Evolutionary conservation across 2,888 invertebrate species (phyloP).

Genomic region (Sinopyrophorus schimmeli): DNA sequence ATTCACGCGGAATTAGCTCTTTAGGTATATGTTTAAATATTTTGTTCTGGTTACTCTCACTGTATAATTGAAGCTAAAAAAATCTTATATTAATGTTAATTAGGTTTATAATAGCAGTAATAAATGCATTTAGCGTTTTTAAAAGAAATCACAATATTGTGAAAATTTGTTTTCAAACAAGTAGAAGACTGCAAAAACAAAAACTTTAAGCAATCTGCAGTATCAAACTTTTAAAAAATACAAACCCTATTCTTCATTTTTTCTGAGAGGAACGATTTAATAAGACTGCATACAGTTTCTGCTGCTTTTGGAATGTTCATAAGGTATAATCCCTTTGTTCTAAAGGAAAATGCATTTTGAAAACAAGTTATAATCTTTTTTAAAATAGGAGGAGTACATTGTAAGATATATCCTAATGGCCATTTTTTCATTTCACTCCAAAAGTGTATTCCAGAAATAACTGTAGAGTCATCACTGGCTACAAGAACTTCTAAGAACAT

Average conservation of each 20-base stretch:
- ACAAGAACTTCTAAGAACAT: not conserved
- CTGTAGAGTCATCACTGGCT: not conserved
- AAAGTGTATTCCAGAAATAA: not conserved
- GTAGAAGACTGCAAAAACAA: too few relatives aligned
- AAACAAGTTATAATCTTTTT: constrained; percentile 41
- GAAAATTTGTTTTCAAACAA: not conserved
- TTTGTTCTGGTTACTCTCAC: constrained; percentile 57
- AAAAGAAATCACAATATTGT: not conserved
- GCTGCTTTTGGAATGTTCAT: constrained; percentile 63
- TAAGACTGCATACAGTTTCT: too few relatives aligned
- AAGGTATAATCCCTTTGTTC: constrained; percentile 63
- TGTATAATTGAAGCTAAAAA: constrained; percentile 59
- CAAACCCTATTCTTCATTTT: too few relatives aligned
- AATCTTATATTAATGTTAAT: too few relatives aligned
- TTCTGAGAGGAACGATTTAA: too few relatives aligned
- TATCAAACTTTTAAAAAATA: too few relatives aligned
- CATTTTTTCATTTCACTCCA: not conserved
- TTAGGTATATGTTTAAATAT: constrained; percentile 63
- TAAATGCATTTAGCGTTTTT: too few relatives aligned
- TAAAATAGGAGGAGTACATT: not conserved
- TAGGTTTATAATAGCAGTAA: too few relatives aligned
- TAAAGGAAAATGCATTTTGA: constrained; percentile 64
- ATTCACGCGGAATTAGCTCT: constrained; percentile 64
- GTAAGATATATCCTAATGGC: not conserved
- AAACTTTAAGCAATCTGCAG: too few relatives aligned